phyloP scores from a whole-genome alignment of 2,113 vertebrate species.

The Elephas maximus region DNA sequence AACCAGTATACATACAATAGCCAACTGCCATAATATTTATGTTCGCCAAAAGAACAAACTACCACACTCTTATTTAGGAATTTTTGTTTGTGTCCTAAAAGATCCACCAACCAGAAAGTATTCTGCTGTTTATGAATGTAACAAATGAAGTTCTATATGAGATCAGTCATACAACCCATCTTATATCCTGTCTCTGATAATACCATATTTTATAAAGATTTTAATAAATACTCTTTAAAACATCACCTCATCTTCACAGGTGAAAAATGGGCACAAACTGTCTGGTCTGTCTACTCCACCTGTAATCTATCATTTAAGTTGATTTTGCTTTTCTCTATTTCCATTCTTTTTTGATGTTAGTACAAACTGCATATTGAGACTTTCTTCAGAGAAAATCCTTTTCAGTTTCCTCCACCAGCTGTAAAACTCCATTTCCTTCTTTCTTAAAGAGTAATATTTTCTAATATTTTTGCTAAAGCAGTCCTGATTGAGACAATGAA shows the following conservation, averaged over 20 bases:
- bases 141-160: not conserved
- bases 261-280: not conserved
- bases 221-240: not conserved
- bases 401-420: not conserved
- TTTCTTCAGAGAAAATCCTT: slow-evolving; percentile 42
- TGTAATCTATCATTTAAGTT: not conserved
- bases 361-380: slow-evolving; percentile 31
- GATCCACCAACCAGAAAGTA: not conserved
- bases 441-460: slow-evolving; percentile 1
- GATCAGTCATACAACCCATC: not conserved
- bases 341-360: slow-evolving; percentile 26
- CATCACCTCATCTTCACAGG: slow-evolving; percentile 40
- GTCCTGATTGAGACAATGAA: not conserved
- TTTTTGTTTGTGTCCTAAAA: not conserved
- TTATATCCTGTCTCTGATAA: not conserved
- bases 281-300: not conserved
- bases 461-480: not conserved
- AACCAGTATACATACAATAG: not conserved
- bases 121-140: not conserved
- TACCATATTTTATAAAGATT: not conserved
- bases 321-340: slow-evolving; percentile 52
- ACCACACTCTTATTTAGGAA: not conserved
- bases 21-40: not conserved
- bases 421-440: slow-evolving; percentile 41
- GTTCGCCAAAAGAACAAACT: not conserved